phyloP scores from a whole-genome alignment of 2,113 vertebrate genomes.

The Amphiprion percula region DNA sequence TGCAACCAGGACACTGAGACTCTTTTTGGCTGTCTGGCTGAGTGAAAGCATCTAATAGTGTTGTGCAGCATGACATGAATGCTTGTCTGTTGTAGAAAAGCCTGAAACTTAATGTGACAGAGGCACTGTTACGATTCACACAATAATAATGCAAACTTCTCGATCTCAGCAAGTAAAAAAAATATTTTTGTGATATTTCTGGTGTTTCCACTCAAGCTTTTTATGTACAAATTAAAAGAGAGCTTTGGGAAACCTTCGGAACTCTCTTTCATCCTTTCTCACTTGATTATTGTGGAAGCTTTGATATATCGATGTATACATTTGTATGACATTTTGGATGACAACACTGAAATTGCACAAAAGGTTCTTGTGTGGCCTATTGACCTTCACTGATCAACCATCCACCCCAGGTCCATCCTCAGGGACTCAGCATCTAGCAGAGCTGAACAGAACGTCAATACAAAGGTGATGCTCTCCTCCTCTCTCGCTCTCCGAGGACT shows the following conservation, averaged over 20 bases:
- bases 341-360: slow-evolving; percentile 8
- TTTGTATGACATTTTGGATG: neutral
- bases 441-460: slow-evolving; percentile 58
- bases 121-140: neutral
- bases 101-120: neutral
- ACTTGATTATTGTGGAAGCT: neutral
- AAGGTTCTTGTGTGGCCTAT: neutral
- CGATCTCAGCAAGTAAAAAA: too few relatives aligned
- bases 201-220: too few relatives aligned
- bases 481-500: slow-evolving; percentile 32
- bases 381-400: slow-evolving; percentile 50
- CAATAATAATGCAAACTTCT: neutral
- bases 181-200: too few relatives aligned
- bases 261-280: neutral
- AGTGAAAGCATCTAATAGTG: neutral
- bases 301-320: neutral
- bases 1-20: neutral
- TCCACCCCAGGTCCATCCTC: slow-evolving; percentile 30
- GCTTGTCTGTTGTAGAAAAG: neutral
- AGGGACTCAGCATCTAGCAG: slow-evolving; percentile 30
- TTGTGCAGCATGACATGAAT: neutral
- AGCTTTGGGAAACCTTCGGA: too few relatives aligned
- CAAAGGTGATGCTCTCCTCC: slow-evolving; percentile 43
- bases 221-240: too few relatives aligned
- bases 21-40: neutral